Percentiles rank a stretch among this genome's conserved stretches.
phyloP scores from a whole-genome alignment of 2,113 vertebrate genomes.

The Pangasianodon gigas region DNA sequence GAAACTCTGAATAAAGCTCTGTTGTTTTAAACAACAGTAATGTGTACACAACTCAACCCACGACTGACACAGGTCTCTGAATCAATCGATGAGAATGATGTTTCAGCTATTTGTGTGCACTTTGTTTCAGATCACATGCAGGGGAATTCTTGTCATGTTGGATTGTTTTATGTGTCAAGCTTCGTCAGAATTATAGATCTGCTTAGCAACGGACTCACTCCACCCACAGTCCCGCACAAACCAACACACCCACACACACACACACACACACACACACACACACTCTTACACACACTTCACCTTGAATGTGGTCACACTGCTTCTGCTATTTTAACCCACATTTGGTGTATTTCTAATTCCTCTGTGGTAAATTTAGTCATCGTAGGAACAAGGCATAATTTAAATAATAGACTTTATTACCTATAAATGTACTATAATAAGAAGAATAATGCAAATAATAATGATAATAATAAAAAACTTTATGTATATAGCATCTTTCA shows the following conservation, averaged over 20 bases:
- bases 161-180: background rate
- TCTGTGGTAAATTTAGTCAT: background rate
- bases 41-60: background rate
- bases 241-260: background rate
- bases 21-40: background rate
- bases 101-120: background rate
- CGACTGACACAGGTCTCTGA: background rate
- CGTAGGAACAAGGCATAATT: background rate
- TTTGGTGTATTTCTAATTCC: too few relatives aligned
- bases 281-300: background rate
- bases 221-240: conserved; percentile 9
- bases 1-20: background rate
- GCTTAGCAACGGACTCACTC: conserved; percentile 10
- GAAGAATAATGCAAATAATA: background rate
- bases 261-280: conserved; percentile 1
- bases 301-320: background rate
- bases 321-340: background rate
- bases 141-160: conserved; percentile 25
- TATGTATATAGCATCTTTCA: background rate
- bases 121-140: background rate
- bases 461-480: background rate
- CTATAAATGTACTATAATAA: background rate
- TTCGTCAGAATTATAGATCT: conserved; percentile 17
- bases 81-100: too few relatives aligned
- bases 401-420: background rate